phyloP scores from a whole-genome alignment of 1,140 invertebrate species.

The Maniola jurtina region DNA sequence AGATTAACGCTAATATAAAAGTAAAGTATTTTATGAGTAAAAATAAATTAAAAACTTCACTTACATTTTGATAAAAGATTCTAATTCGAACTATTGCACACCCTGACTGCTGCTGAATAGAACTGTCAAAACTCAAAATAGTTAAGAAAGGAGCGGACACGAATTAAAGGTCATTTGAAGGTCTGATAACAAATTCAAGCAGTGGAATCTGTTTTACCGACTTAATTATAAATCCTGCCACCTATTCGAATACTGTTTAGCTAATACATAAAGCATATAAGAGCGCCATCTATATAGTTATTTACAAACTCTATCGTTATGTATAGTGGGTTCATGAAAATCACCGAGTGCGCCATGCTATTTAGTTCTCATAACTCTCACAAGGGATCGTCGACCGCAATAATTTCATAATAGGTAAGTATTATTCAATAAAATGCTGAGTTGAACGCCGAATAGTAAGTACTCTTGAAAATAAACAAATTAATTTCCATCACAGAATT shows the following conservation, averaged over 20 bases:
- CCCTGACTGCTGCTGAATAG: slow-evolving; percentile 22
- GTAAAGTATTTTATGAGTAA: background rate
- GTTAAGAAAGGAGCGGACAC: slow-evolving; percentile 57
- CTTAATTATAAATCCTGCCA: slow-evolving; percentile 26
- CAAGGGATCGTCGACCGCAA: background rate
- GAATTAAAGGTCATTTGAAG: slow-evolving; percentile 75
- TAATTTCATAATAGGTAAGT: too few species aligned
- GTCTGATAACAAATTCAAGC: slow-evolving; percentile 41
- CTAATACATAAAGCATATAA: background rate
- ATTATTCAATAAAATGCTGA: too few species aligned
- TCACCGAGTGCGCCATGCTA: background rate
- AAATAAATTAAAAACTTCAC: slow-evolving; percentile 18
- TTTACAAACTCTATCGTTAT: background rate
- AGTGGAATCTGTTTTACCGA: slow-evolving; percentile 33
- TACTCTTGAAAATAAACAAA: too few species aligned
- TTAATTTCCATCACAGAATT: too few species aligned
- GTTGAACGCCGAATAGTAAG: too few species aligned
- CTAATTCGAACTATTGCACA: slow-evolving; percentile 28
- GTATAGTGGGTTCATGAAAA: background rate
- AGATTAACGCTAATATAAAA: too few species aligned
- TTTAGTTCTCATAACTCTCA: background rate
- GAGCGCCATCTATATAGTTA: slow-evolving; percentile 3
- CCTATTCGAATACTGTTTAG: slow-evolving; percentile 21
- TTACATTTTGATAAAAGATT: slow-evolving; percentile 28
- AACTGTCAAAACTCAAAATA: slow-evolving; percentile 72